Evolutionary conservation across 1,140 invertebrate species (phyloP).

Genomic region (Laupala kohalensis): DNA sequence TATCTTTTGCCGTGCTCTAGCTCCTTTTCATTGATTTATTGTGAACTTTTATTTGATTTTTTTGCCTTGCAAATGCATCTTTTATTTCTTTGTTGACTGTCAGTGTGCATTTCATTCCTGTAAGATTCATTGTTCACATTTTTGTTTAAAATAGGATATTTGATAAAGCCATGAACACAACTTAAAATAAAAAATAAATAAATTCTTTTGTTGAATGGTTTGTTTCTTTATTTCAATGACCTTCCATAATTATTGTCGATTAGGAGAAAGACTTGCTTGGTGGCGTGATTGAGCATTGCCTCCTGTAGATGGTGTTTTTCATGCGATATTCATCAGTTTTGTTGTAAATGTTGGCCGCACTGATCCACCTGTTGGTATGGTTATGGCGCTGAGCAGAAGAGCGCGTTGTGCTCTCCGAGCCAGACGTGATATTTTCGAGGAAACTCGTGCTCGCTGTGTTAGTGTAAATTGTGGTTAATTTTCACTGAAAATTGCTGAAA

Average conservation of each 20-base stretch:
- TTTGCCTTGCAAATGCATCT: neutral
- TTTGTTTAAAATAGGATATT: neutral
- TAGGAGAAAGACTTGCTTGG: too few species aligned
- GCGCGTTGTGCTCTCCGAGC: neutral
- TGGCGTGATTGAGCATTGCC: too few species aligned
- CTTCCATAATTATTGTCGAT: neutral
- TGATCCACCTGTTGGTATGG: constrained; percentile 5
- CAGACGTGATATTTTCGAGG: neutral
- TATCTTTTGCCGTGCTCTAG: too few species aligned
- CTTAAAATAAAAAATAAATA: neutral
- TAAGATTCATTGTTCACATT: neutral
- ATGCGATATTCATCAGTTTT: neutral
- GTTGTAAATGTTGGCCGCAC: neutral
- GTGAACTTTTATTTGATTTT: neutral
- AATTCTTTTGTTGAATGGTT: neutral
- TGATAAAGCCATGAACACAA: neutral
- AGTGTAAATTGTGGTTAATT: neutral
- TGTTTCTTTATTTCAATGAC: neutral
- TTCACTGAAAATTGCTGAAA: neutral
- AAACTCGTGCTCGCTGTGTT: neutral
- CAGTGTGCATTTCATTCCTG: neutral
- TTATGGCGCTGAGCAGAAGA: constrained; percentile 3
- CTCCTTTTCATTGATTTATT: neutral
- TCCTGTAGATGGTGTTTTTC: neutral
- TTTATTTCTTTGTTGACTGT: neutral